Evolutionary conservation across 1,140 invertebrate genomes (phyloP).

Genomic region (Drosophila fuyamai): DNA sequence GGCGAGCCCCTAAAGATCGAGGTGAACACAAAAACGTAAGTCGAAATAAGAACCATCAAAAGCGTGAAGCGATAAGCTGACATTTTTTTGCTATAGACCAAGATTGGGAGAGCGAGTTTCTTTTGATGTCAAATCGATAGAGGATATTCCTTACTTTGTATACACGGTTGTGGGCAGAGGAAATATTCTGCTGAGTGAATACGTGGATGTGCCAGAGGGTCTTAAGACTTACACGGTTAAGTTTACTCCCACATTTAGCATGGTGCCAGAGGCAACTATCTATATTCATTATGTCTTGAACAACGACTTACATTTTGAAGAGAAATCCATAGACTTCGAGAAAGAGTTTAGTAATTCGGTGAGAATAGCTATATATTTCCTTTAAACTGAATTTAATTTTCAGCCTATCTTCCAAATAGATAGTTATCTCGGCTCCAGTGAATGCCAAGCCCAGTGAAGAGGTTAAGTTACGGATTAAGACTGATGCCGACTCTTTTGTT

Average conservation of each 20-base stretch:
- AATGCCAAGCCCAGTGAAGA: constrained; percentile 89
- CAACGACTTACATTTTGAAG: constrained; percentile 92
- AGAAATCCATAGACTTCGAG: constrained; percentile 90
- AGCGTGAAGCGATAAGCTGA: neutral
- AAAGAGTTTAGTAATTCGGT: constrained; percentile 92
- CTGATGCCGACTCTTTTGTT: constrained; percentile 94
- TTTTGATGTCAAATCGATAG: constrained; percentile 92
- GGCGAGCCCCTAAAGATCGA: constrained; percentile 45
- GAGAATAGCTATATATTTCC: constrained; percentile 72
- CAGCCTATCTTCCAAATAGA: constrained; percentile 59
- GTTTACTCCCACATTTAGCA: constrained; percentile 90
- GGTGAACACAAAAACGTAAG: constrained; percentile 63
- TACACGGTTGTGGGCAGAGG: constrained; percentile 95
- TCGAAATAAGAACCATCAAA: neutral
- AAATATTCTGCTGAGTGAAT: constrained; percentile 90
- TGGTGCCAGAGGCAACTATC: constrained; percentile 92
- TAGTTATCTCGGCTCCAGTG: constrained; percentile 64
- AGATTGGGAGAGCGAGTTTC: constrained; percentile 90
- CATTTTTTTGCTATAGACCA: constrained; percentile 79
- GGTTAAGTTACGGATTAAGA: constrained; percentile 89
- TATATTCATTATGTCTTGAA: constrained; percentile 90
- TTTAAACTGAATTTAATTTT: constrained; percentile 85
- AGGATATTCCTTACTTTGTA: constrained; percentile 90
- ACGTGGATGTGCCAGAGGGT: constrained; percentile 85
- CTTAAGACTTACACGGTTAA: constrained; percentile 78